Percentiles rank a stretch among this genome's conserved stretches.
Evolutionary conservation across 2,113 vertebrate species (phyloP).

Genomic region (Zosterops lateralis): DNA sequence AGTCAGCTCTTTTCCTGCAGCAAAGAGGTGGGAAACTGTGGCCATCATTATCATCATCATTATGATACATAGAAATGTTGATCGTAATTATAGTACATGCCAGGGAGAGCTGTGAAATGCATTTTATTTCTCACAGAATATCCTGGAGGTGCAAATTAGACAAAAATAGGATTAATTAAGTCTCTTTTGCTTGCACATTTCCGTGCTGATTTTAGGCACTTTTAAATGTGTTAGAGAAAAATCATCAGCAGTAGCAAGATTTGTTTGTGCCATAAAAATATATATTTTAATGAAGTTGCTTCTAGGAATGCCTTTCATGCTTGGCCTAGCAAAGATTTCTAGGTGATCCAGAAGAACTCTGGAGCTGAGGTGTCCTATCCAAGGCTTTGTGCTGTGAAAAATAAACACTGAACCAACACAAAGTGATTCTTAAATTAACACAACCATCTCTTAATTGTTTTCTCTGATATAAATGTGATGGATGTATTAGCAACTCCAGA

Average conservation of each 20-base stretch:
- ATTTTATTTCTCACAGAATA: neutral
- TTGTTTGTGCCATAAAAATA: neutral
- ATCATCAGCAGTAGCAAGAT: neutral
- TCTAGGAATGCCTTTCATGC: neutral
- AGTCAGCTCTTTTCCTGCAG: constrained; percentile 2
- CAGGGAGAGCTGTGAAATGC: neutral
- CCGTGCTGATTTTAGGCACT: neutral
- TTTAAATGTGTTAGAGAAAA: neutral
- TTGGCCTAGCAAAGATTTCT: neutral
- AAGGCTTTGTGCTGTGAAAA: neutral
- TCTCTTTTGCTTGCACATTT: neutral
- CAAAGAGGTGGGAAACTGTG: neutral
- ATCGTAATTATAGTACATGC: neutral
- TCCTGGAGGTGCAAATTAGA: neutral
- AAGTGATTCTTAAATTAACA: neutral
- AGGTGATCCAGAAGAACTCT: neutral
- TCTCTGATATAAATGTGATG: neutral
- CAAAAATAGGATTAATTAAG: neutral
- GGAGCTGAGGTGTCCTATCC: neutral
- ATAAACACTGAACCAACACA: neutral
- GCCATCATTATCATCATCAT: neutral
- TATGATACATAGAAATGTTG: neutral
- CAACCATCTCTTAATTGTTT: neutral
- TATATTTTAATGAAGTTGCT: neutral
- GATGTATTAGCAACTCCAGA: neutral